Percentiles rank a stretch among this genome's conserved stretches.
phyloP scores from a whole-genome alignment of 1,140 invertebrate genomes.

The Augochlora pura region DNA sequence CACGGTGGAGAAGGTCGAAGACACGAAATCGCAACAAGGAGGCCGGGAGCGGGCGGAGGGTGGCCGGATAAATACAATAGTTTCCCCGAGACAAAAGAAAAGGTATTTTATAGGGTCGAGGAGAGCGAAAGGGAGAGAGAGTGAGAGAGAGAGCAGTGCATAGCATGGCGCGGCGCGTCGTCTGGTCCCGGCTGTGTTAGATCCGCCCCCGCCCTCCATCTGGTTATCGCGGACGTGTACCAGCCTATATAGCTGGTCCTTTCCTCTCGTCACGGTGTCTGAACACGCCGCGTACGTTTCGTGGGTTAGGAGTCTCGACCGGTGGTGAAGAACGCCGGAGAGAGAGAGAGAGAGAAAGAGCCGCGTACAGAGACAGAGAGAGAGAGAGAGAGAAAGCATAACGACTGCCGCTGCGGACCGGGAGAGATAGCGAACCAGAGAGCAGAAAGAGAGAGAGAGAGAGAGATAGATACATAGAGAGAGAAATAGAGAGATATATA shows the following conservation, averaged over 20 bases:
- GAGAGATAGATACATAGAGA: neutral
- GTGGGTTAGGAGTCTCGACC: slow-evolving; percentile 5
- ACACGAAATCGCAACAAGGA: neutral
- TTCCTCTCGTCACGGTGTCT: slow-evolving; percentile 49
- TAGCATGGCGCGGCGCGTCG: neutral
- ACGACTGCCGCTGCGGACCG: neutral
- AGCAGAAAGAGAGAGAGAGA: neutral
- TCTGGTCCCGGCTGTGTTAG: slow-evolving; percentile 14
- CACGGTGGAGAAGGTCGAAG: neutral
- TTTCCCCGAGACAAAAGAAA: slow-evolving; percentile 52
- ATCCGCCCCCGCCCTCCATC: neutral
- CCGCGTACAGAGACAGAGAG: too few species aligned
- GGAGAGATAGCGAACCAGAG: neutral
- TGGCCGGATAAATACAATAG: slow-evolving; percentile 60
- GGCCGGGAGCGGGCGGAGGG: neutral
- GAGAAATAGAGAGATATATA: neutral
- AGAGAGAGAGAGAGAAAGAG: neutral
- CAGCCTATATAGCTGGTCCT: slow-evolving; percentile 15
- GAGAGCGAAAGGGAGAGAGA: neutral
- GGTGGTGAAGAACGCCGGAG: neutral
- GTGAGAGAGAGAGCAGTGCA: neutral
- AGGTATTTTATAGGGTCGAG: slow-evolving; percentile 45
- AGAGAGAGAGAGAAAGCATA: neutral
- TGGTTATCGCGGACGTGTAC: neutral
- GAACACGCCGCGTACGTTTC: slow-evolving; percentile 23